phyloP scores from a whole-genome alignment of 2,888 invertebrate genomes.

The Trichopoda pennipes region DNA sequence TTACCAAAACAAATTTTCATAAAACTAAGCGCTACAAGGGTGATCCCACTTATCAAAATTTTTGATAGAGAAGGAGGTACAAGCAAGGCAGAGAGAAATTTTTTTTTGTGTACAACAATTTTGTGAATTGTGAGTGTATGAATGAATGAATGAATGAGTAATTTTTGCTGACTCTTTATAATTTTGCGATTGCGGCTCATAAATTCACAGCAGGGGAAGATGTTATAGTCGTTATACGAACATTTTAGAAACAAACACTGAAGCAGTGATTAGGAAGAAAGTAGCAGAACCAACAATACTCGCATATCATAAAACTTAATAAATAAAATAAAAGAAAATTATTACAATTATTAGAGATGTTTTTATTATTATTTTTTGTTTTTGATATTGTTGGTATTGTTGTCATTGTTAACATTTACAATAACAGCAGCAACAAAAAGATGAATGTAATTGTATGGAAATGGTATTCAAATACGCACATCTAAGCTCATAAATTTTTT shows the following conservation, averaged over 20 bases:
- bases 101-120: slow-evolving; percentile 46
- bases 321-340: slow-evolving; percentile 66
- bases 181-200: slow-evolving; percentile 79
- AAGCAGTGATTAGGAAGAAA: slow-evolving; percentile 20
- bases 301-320: slow-evolving; percentile 20
- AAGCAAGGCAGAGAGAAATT: slow-evolving; percentile 8
- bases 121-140: slow-evolving; percentile 46
- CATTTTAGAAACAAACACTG: not conserved
- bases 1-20: slow-evolving; percentile 67
- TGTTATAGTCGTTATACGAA: slow-evolving; percentile 1
- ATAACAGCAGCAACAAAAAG: slow-evolving; percentile 41
- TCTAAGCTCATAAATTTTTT: slow-evolving; percentile 29
- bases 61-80: slow-evolving; percentile 5
- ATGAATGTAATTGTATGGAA: slow-evolving; percentile 67
- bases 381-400: slow-evolving; percentile 56
- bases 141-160: slow-evolving; percentile 64
- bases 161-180: slow-evolving; percentile 77
- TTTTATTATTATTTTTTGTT: slow-evolving; percentile 61
- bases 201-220: slow-evolving; percentile 77
- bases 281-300: slow-evolving; percentile 39
- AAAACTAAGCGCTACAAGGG: slow-evolving; percentile 46
- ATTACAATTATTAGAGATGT: slow-evolving; percentile 71
- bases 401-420: slow-evolving; percentile 59
- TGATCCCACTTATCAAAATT: slow-evolving; percentile 43
- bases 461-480: slow-evolving; percentile 40